phyloP scores from a whole-genome alignment of 2,888 invertebrate species.

The Gonocerus acuteangulatus region DNA sequence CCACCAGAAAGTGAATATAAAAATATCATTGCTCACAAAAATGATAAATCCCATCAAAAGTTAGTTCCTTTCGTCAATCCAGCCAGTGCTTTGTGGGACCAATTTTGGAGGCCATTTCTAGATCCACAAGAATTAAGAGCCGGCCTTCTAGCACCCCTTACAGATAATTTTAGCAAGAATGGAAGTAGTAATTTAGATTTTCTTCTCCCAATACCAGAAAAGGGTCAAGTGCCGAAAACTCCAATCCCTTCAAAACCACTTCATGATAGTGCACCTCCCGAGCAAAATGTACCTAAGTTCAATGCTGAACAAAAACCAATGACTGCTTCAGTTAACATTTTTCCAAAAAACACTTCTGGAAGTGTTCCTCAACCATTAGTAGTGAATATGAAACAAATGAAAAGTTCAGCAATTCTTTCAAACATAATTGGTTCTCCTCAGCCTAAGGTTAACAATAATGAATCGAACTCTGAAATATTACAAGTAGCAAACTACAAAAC shows the following conservation, averaged over 20 bases:
- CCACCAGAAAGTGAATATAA: slow-evolving; percentile 22
- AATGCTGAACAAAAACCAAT: too few relatives aligned
- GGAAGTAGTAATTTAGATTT: neutral
- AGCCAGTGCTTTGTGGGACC: neutral
- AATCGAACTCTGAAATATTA: too few relatives aligned
- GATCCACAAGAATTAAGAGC: slow-evolving; percentile 8
- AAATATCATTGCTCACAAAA: slow-evolving; percentile 1
- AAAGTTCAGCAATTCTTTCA: too few relatives aligned
- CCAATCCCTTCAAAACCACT: too few relatives aligned
- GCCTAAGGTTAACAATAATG: too few relatives aligned
- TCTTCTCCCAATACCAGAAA: slow-evolving; percentile 15
- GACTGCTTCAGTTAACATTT: too few relatives aligned
- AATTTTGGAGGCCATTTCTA: neutral
- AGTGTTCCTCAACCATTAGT: too few relatives aligned
- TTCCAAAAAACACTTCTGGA: too few relatives aligned
- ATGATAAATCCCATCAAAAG: neutral
- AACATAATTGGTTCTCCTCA: too few relatives aligned
- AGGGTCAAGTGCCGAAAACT: neutral
- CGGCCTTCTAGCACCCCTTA: neutral
- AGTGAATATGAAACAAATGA: too few relatives aligned
- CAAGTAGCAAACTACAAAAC: neutral
- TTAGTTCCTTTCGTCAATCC: neutral
- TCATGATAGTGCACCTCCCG: too few relatives aligned
- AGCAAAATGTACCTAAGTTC: too few relatives aligned
- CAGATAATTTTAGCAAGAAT: neutral